phyloP scores from a whole-genome alignment of 2,797 vertebrate genomes.

The Microtus agrestis region DNA sequence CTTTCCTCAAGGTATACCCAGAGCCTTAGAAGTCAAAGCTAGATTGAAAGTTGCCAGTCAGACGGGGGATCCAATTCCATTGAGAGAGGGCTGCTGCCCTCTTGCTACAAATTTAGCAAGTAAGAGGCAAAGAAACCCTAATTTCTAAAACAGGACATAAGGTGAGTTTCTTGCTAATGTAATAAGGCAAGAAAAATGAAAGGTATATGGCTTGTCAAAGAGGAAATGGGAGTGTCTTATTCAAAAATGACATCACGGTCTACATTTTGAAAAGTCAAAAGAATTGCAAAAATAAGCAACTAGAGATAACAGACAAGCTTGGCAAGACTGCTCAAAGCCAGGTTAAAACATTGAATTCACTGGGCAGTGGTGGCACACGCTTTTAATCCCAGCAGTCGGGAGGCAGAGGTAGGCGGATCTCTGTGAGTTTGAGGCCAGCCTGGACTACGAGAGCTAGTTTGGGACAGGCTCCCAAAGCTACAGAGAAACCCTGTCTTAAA shows the following conservation, averaged over 20 bases:
- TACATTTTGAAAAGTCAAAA: neutral
- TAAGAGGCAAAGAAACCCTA: neutral
- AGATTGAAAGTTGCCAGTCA: neutral
- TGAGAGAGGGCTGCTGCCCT: neutral
- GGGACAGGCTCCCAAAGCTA: too few relatives aligned
- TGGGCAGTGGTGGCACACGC: too few relatives aligned
- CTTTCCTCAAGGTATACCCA: neutral
- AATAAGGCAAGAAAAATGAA: constrained; percentile 62
- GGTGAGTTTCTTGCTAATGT: neutral
- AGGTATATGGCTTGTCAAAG: neutral
- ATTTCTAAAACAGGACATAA: neutral
- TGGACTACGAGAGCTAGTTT: too few relatives aligned
- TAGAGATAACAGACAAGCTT: neutral
- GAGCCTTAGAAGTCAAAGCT: neutral
- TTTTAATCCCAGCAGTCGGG: too few relatives aligned
- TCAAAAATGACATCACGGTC: neutral
- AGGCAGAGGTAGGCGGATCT: too few relatives aligned
- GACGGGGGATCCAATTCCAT: too few relatives aligned
- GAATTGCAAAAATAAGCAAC: neutral
- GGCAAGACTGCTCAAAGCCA: neutral
- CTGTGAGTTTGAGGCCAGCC: too few relatives aligned
- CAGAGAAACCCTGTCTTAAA: too few relatives aligned
- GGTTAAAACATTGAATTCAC: neutral
- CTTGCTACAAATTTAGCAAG: neutral
- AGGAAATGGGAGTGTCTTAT: neutral